Evolutionary conservation across 1,140 invertebrate species (phyloP).

Genomic region (Aporrectodea caliginosa): DNA sequence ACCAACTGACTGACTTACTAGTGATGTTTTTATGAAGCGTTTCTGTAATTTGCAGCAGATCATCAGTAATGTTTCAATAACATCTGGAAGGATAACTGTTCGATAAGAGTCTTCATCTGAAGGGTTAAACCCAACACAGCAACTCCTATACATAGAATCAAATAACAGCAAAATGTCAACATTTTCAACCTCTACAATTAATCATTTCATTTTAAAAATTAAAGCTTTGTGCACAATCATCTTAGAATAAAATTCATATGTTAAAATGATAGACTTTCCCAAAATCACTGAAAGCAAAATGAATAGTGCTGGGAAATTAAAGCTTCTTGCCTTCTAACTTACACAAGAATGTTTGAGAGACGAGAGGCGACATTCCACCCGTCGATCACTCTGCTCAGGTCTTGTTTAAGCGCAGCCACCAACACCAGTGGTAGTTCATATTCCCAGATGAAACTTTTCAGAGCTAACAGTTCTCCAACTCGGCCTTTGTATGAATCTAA

Average conservation of each 20-base stretch:
- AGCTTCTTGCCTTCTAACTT: neutral
- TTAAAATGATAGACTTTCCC: too few relatives aligned
- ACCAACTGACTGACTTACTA: neutral
- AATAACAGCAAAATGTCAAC: too few relatives aligned
- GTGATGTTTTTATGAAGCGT: constrained; percentile 19
- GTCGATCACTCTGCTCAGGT: constrained; percentile 45
- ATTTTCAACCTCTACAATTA: too few relatives aligned
- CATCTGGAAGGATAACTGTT: constrained; percentile 38
- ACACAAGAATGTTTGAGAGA: constrained; percentile 46
- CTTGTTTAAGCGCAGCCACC: constrained; percentile 47
- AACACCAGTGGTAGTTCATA: constrained; percentile 48
- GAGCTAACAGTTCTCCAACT: constrained; percentile 36
- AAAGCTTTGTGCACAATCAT: too few relatives aligned
- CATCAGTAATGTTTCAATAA: constrained; percentile 41
- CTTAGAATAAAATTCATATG: too few relatives aligned
- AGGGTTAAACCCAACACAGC: neutral
- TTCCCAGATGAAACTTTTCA: constrained; percentile 45
- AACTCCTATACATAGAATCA: neutral
- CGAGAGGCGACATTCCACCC: constrained; percentile 48
- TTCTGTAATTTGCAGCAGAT: constrained; percentile 40
- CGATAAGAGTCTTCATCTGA: constrained; percentile 17
- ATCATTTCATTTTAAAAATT: too few relatives aligned
- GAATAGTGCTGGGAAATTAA: neutral
- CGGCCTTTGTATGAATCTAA: constrained; percentile 38
- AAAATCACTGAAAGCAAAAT: too few relatives aligned